These are phyloP conservation scores for Drosophila birchii DNA, from an alignment of 2,888 invertebrate species.

Conservation along the genomic window DNA sequence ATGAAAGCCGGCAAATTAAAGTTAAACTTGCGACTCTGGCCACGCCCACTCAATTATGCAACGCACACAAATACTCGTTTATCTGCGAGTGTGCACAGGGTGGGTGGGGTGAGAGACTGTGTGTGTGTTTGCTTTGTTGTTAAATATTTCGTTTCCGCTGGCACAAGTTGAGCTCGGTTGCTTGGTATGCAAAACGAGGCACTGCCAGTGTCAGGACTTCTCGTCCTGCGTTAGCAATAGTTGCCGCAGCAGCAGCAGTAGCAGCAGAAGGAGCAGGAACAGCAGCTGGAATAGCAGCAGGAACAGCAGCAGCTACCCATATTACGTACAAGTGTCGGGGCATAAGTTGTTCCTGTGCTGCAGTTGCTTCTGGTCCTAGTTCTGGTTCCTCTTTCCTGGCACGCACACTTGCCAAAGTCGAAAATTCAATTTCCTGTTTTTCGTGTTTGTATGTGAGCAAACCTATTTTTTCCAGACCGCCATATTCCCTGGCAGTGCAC, in stretches of 20 bases:
- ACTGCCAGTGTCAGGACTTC: constrained; percentile 73
- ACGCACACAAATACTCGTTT: constrained; percentile 26
- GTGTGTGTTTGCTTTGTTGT: constrained; percentile 68
- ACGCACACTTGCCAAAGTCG: constrained; percentile 81
- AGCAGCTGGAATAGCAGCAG: constrained; percentile 4
- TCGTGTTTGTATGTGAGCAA: constrained; percentile 72
- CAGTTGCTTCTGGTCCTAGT: constrained; percentile 55
- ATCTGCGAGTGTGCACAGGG: constrained; percentile 6
- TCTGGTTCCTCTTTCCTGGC: constrained; percentile 66
- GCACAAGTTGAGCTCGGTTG: constrained; percentile 61
- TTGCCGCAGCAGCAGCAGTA: constrained; percentile 55
- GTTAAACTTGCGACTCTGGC: constrained; percentile 40
- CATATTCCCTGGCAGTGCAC: constrained; percentile 12
- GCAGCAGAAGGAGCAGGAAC: constrained; percentile 12
- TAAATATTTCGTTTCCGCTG: constrained; percentile 80
- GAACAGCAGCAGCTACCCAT: constrained; percentile 36
- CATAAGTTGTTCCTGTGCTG: constrained; percentile 55
- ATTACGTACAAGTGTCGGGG: constrained; percentile 48
- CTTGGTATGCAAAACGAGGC: constrained; percentile 80
- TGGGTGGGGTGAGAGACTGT: constrained; percentile 15
- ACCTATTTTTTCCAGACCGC: constrained; percentile 27
- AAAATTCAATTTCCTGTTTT: constrained; percentile 81
- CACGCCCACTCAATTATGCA: constrained; percentile 73
- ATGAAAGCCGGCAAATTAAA: constrained; percentile 52
- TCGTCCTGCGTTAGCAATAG: constrained; percentile 66